A percentile compares a stretch with the other conserved stretches of the same genome.
Conservation (phyloP, 2,113 vertebrate species). For the Stegastes partitus region DNA sequence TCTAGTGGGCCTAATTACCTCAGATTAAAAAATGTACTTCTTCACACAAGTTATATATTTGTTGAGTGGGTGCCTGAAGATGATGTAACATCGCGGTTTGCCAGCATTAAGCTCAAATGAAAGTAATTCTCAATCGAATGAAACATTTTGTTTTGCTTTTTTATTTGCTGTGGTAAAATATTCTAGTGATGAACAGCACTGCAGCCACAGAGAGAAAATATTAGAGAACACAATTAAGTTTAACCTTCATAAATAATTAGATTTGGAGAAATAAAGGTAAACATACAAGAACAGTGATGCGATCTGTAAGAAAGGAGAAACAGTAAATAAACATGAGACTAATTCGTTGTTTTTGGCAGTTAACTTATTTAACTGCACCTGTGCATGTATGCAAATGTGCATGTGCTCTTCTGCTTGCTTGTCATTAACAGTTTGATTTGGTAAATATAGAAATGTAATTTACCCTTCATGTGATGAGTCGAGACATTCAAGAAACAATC, state of each 20-base stretch:
- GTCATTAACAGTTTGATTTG: neutral
- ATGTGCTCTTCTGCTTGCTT: constrained; percentile 10
- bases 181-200: constrained; percentile 17
- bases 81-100: neutral
- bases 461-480: constrained; percentile 27
- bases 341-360: too few species aligned
- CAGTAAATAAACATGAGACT: neutral
- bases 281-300: neutral
- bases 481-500: constrained; percentile 17
- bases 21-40: constrained; percentile 7
- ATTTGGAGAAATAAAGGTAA: constrained; percentile 21
- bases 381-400: neutral
- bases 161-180: neutral
- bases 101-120: neutral
- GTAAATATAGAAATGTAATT: neutral
- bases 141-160: too few species aligned
- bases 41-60: neutral
- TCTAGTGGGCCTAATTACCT: constrained; percentile 21
- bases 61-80: constrained; percentile 3
- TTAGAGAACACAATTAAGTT: constrained; percentile 4
- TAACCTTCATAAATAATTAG: constrained; percentile 17
- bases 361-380: neutral
- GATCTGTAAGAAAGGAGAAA: neutral
- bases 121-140: neutral
- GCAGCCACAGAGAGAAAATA: constrained; percentile 31